Base-by-base conservation (phyloP, 2,797 vertebrate species). In the Otolemur crassicaudatus region DNA sequence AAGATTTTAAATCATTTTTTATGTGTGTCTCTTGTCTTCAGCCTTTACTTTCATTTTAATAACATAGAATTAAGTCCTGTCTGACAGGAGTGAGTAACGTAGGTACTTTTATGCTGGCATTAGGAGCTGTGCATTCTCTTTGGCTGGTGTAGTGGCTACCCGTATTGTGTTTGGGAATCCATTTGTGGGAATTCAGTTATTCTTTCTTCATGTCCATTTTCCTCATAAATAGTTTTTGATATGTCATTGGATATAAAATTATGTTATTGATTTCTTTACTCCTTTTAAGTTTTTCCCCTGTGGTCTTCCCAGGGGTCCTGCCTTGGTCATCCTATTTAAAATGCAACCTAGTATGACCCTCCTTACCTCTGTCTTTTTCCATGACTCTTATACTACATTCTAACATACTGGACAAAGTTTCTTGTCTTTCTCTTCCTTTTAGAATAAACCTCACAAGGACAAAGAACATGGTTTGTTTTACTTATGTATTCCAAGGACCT, bases 21-120 rank as follows among this genome's bases (percentile, higher is more conserved):
- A 37, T 80, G 12, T 70, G 31, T 75, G 11, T 88, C 75, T 92
- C 70, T 81, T 92, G 19, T 80, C 43, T 87, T 76, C 4, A 43
- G 20, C n/a, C 12, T 86, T 93, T 76, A 27, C 86, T 87, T 94
- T 85, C 22, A 58, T 67, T 92, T 90, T 79, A 85, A 9, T 84
- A 75, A 31, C 34, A 79, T 90, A 92, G 88, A 65, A 79, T 80
- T 86, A 90, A 79, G 22, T 61, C 11, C 61, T 67, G 27, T 49
- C 43, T 76, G 46, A 65, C 11, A 75, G 67, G 63, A 82, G 20
- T 31, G 69, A 82, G 22, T 31, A 72, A 37, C 43, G 22, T n/a
- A 5, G 12, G 34, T 31, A 40, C 40, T 73, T 60, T 29, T 22
- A 29, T 29, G 9, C n/a, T 49, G 25, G 4, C 43, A 13, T 87